These are phyloP conservation scores for Enteromius afrohamiltoni DNA, from an alignment of 2,797 vertebrate genomes.

Conservation along the genomic window DNA sequence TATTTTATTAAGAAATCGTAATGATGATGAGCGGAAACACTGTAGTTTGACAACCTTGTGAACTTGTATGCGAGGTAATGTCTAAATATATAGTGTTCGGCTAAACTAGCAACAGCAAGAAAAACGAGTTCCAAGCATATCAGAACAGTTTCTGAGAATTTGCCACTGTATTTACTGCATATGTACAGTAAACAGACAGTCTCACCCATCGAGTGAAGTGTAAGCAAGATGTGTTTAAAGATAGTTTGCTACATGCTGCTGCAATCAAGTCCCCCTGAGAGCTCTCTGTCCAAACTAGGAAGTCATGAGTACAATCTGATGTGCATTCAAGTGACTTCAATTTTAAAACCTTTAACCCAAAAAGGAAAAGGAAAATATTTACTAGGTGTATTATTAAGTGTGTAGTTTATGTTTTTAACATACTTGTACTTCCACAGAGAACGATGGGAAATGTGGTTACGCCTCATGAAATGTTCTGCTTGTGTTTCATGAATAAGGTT, in stretches of 20 bases:
- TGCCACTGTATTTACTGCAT: neutral
- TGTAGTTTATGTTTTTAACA: neutral
- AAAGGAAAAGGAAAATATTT: neutral
- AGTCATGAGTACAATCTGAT: neutral
- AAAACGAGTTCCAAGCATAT: slow-evolving; percentile 3
- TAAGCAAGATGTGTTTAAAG: neutral
- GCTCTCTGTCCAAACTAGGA: neutral
- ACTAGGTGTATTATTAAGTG: neutral
- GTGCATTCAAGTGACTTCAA: neutral
- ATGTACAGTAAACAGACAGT: slow-evolving; percentile 1
- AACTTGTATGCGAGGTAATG: neutral
- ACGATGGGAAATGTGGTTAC: neutral
- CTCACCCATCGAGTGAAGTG: neutral
- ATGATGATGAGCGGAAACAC: too few relatives aligned
- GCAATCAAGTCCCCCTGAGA: neutral
- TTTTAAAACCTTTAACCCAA: neutral
- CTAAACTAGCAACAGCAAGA: neutral
- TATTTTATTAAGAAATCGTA: too few relatives aligned
- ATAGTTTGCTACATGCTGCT: neutral
- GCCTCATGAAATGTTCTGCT: neutral
- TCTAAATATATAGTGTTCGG: neutral
- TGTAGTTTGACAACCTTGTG: too few relatives aligned
- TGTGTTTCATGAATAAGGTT: neutral
- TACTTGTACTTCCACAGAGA: neutral
- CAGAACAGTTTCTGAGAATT: neutral